phyloP scores from a whole-genome alignment of 2,113 vertebrate species.

The Silurus meridionalis region DNA sequence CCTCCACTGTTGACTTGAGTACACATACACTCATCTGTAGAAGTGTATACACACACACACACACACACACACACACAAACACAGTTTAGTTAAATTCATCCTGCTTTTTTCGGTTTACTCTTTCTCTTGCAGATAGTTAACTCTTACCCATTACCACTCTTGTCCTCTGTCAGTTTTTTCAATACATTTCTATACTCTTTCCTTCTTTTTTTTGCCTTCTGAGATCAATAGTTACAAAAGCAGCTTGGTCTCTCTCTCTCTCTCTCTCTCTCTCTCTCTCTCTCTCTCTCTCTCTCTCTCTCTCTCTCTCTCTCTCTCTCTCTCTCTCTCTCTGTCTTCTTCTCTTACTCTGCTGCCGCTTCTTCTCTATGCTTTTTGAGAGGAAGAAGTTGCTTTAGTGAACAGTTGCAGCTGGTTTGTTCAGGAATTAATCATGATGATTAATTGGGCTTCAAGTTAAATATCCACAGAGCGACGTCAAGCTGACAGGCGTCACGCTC shows the following conservation, averaged over 20 bases:
- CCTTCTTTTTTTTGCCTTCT: conserved; percentile 26
- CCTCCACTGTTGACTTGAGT: conserved; percentile 39
- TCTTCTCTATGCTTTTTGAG: conserved; percentile 53
- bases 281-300: conserved; percentile 6
- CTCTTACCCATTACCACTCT: conserved; percentile 20
- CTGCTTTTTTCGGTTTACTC: not conserved
- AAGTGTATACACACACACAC: not conserved
- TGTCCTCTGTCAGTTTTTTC: not conserved
- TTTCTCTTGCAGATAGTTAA: conserved; percentile 10
- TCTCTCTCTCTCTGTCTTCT: conserved; percentile 28
- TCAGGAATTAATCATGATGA: conserved; percentile 80
- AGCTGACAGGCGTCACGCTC: conserved; percentile 72
- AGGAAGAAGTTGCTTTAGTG: conserved; percentile 62
- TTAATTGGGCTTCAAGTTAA: conserved; percentile 80
- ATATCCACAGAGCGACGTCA: conserved; percentile 78
- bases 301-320: conserved; percentile 32
- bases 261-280: conserved; percentile 34
- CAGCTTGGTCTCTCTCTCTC: conserved; percentile 9
- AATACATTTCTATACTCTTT: not conserved
- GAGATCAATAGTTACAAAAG: conserved; percentile 48
- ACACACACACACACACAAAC: not conserved
- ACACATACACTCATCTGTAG: conserved; percentile 3
- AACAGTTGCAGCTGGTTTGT: conserved; percentile 76
- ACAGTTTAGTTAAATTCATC: conserved; percentile 9
- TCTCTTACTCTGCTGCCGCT: conserved; percentile 9